A percentile compares a stretch with the other conserved stretches of the same genome.
These are phyloP conservation scores for Tenrec ecaudatus DNA, from an alignment of 2,113 vertebrate species.

Conservation along the genomic window DNA sequence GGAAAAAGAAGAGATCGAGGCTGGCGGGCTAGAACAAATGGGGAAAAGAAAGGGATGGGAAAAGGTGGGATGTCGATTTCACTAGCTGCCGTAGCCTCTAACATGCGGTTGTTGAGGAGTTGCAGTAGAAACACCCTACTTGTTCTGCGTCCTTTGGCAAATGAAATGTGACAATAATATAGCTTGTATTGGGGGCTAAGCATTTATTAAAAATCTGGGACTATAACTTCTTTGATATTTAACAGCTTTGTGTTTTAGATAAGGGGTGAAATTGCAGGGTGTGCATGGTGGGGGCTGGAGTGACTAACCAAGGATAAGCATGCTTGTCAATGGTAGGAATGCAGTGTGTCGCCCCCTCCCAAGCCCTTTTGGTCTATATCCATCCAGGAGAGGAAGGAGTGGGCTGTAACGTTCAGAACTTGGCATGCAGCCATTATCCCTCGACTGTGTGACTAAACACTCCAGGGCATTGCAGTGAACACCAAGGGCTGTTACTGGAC, in stretches of 20 bases:
- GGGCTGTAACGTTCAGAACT: too few relatives aligned
- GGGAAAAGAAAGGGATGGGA: background rate
- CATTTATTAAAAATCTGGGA: background rate
- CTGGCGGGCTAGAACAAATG: accelerated
- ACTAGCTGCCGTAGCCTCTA: background rate
- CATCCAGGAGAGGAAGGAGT: background rate
- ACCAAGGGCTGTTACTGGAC: too few relatives aligned
- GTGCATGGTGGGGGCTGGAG: too few relatives aligned
- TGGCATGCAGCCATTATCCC: background rate
- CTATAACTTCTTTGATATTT: background rate
- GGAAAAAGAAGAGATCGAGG: background rate
- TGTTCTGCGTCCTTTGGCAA: background rate
- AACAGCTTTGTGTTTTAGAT: background rate
- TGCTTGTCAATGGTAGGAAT: background rate
- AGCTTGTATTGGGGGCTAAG: background rate
- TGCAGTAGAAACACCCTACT: background rate
- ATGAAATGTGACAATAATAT: background rate
- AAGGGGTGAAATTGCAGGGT: too few relatives aligned
- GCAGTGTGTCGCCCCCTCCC: background rate
- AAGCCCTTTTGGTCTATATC: background rate
- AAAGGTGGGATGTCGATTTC: too few relatives aligned
- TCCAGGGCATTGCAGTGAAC: background rate
- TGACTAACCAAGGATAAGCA: background rate
- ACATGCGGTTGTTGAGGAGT: background rate
- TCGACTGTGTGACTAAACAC: background rate